A percentile compares a stretch with the other conserved stretches of the same genome.
Conservation (phyloP, 2,113 vertebrate genomes). For the Callocephalon fimbriatum region DNA sequence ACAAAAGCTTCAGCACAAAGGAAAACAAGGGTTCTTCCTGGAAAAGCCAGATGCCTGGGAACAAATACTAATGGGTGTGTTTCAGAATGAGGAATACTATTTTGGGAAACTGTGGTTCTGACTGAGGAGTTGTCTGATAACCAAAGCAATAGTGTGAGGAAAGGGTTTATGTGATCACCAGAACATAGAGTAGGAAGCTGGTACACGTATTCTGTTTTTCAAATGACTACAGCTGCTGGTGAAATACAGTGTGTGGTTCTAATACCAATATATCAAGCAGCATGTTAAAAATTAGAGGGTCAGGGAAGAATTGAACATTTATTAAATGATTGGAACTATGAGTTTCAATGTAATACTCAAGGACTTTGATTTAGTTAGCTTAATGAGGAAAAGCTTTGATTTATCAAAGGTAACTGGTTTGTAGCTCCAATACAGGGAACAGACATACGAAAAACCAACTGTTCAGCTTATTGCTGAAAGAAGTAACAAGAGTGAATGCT, state of each 20-base stretch:
- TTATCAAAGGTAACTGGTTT: not conserved
- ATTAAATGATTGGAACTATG: not conserved
- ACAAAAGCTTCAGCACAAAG: constrained; percentile 10
- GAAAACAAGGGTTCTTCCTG: constrained; percentile 36
- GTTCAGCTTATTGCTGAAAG: not conserved
- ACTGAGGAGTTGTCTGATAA: not conserved
- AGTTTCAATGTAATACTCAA: not conserved
- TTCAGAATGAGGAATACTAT: not conserved
- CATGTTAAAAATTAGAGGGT: not conserved
- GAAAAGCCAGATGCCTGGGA: not conserved
- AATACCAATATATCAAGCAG: constrained; percentile 4
- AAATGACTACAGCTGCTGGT: not conserved
- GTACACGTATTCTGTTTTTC: not conserved
- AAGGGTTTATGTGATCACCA: not conserved
- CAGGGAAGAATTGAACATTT: not conserved
- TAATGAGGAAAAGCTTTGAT: constrained; percentile 22
- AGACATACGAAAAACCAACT: not conserved
- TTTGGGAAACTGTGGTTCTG: constrained; percentile 3
- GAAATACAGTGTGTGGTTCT: not conserved
- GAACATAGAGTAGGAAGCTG: not conserved
- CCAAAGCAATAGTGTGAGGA: not conserved
- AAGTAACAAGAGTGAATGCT: not conserved
- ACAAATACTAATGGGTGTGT: constrained; percentile 19
- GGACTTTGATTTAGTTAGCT: not conserved
- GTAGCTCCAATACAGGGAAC: not conserved